phyloP scores from a whole-genome alignment of 2,888 invertebrate species.

The Agrochola lota region DNA sequence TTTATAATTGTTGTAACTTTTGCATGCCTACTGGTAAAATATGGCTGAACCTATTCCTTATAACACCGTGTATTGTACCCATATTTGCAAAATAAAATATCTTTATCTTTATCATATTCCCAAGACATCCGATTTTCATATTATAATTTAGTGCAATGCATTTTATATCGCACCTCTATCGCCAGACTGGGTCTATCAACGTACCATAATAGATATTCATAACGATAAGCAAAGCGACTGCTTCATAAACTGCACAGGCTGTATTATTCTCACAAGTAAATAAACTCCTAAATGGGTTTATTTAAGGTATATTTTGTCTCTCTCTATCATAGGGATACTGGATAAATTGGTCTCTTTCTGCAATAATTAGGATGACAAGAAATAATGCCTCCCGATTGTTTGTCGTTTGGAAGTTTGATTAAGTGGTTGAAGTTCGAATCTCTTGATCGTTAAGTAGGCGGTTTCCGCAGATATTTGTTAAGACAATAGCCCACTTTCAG shows the following conservation, averaged over 20 bases:
- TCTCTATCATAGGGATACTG: conserved; percentile 26
- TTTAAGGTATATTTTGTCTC: conserved; percentile 61
- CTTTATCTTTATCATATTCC: too few species aligned
- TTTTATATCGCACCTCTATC: conserved; percentile 18
- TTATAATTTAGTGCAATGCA: conserved; percentile 19
- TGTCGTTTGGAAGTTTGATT: conserved; percentile 70
- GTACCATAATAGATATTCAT: conserved; percentile 34
- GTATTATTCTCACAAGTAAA: conserved; percentile 62
- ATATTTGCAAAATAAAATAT: too few species aligned
- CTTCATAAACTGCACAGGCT: conserved; percentile 51
- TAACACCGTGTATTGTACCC: too few species aligned
- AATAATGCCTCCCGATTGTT: conserved; percentile 70
- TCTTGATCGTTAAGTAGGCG: conserved; percentile 61
- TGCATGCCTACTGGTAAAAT: too few species aligned
- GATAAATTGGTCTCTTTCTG: conserved; percentile 58
- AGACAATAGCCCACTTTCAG: conserved; percentile 43
- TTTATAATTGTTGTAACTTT: too few species aligned
- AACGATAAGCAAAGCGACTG: conserved; percentile 18
- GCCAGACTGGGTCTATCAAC: conserved; percentile 15
- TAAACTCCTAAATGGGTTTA: conserved; percentile 66
- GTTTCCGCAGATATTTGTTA: conserved; percentile 48
- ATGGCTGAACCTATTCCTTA: too few species aligned
- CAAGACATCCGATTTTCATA: neutral
- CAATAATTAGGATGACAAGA: conserved; percentile 71
- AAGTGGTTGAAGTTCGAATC: conserved; percentile 66